Conservation (phyloP, 2,888 invertebrate genomes). For the Zootermopsis nevadensis region DNA sequence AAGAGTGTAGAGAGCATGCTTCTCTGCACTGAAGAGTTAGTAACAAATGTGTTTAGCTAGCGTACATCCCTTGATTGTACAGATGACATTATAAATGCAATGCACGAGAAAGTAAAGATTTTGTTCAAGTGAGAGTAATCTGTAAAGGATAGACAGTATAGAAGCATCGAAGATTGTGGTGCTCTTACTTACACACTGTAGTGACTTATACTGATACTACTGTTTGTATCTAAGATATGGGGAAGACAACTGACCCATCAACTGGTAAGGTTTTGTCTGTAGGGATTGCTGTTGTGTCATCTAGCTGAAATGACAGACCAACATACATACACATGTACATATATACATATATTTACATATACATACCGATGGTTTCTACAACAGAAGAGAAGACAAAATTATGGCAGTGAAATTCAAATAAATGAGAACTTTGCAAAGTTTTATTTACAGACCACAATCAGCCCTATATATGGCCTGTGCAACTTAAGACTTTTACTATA, state of each 20-base stretch:
- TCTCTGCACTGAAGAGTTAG: no score
- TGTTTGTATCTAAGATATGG: constrained; percentile 46
- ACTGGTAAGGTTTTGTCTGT: constrained; percentile 42
- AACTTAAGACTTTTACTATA: no score
- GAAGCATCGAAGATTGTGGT: background rate
- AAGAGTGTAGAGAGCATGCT: no score
- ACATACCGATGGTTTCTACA: background rate
- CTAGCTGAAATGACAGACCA: constrained; percentile 50
- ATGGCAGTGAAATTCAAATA: no score
- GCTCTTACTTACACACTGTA: constrained; percentile 42
- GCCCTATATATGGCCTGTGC: no score
- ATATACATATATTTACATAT: background rate
- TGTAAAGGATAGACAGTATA: background rate
- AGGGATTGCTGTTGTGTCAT: constrained; percentile 18
- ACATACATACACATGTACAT: constrained; percentile 24
- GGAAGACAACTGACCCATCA: constrained; percentile 53
- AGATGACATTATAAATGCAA: no score
- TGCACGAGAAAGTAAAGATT: background rate
- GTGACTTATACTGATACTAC: constrained; percentile 34
- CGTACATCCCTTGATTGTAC: no score
- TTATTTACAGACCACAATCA: no score
- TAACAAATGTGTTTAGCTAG: no score
- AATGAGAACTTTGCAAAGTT: no score
- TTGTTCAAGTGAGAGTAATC: background rate
- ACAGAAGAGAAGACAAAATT: no score